These are phyloP conservation scores for Ochropleura leucogaster DNA, from an alignment of 2,888 invertebrate species.

Conservation along the genomic window DNA sequence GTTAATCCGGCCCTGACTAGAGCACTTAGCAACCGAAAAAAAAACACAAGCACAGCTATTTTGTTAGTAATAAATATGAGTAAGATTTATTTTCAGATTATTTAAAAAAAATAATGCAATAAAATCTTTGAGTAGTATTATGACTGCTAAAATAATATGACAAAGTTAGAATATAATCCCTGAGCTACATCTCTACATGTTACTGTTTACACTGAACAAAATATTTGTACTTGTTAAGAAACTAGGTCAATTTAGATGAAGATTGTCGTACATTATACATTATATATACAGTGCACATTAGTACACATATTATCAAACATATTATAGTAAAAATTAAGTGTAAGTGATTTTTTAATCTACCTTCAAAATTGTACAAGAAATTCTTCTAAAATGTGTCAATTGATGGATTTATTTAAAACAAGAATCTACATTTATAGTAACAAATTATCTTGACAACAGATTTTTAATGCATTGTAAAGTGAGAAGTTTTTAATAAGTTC, in stretches of 20 bases:
- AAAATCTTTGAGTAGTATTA: background rate
- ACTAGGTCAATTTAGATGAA: constrained; percentile 52
- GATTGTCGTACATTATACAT: constrained; percentile 17
- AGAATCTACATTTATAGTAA: background rate
- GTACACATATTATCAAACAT: background rate
- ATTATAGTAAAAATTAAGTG: constrained; percentile 3
- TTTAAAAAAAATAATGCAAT: background rate
- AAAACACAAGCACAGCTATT: constrained; percentile 10
- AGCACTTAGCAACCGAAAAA: background rate
- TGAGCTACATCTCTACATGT: constrained; percentile 15
- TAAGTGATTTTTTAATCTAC: background rate
- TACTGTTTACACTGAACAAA: constrained; percentile 29
- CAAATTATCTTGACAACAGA: background rate
- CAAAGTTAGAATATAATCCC: constrained; percentile 15
- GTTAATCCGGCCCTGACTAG: too few relatives aligned
- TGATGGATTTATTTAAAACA: background rate
- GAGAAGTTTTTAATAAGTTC: background rate
- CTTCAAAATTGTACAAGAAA: background rate
- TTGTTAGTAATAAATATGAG: constrained; percentile 1
- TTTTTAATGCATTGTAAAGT: background rate
- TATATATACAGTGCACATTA: background rate
- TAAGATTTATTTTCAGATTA: background rate
- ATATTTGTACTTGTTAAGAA: constrained; percentile 39
- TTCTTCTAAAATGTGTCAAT: background rate
- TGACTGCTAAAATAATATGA: constrained; percentile 9